Evolutionary conservation across 2,797 vertebrate species (phyloP), one percentile per base, ranked within the genome.

Genomic region (Sylvilagus floridanus): DNA sequence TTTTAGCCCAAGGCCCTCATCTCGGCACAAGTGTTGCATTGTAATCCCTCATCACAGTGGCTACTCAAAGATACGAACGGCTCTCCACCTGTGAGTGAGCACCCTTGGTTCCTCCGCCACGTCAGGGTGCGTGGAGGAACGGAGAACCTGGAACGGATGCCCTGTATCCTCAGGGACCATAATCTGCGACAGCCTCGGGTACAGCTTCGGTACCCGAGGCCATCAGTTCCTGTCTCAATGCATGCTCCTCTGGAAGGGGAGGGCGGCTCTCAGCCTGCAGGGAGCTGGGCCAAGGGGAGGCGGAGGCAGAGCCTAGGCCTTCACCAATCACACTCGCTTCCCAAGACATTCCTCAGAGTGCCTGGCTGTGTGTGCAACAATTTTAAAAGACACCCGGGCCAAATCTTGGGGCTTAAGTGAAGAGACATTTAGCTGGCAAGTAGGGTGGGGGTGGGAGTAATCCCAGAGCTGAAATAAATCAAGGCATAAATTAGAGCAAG

Each of bases 401-500:
- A 92, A 57, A 76, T 78, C 52, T 19, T 3, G 30, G 47, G n/a
- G 73, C 86, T 93, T 87, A 93, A 94, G 66, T 16, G 10, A 88
- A 94, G 60, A 95, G 72, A 57, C 42, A 54, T 37, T 71, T 77
- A 79, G 66, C 50, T 92, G 90, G 95, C 71, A 85, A 71, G 81
- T 32, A 32, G 17, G 57, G 42, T n/a, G 24, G 47, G 11, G 11
- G 32, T 30, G 52, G 75, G 77, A 71, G 52, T 14, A 54, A 35
- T 37, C 84, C n/a, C 16, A 65, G 16, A n/a, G 26, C 77, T 84
- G 69, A 66, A 91, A 89, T 84, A 71, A 88, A 76, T 47, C 69
- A 57, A 0, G 30, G 42, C 22, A 35, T 37, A 72, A 88, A 78
- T 76, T 1, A 71, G 4, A 66, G 28, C 37, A 37, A 28, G 77